Conservation (phyloP, 1,140 invertebrate genomes). For the Caenorhabditis briggsae region DNA sequence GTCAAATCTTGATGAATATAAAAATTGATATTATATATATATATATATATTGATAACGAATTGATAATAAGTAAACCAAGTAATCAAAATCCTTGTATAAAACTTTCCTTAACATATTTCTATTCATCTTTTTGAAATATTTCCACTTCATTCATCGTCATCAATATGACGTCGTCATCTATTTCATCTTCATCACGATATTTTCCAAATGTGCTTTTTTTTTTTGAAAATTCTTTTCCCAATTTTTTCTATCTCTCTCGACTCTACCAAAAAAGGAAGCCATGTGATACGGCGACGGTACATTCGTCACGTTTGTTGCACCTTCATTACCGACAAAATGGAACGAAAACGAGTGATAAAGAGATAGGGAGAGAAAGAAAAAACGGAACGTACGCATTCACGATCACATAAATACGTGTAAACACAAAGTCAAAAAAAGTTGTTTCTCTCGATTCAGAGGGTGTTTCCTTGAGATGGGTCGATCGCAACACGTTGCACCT, state of each 20-base stretch:
- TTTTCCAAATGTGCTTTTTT: background rate
- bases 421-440: background rate
- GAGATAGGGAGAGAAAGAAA: background rate
- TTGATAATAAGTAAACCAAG: too few relatives aligned
- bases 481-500: conserved; percentile 48
- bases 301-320: conserved; percentile 11
- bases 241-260: background rate
- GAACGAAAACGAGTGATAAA: background rate
- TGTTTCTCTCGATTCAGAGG: background rate
- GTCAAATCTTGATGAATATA: too few relatives aligned
- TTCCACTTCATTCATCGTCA: background rate
- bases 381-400: conserved; percentile 49
- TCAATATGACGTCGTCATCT: background rate
- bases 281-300: background rate
- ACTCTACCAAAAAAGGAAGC: background rate
- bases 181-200: background rate
- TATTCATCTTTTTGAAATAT: background rate
- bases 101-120: background rate
- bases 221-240: background rate
- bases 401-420: conserved; percentile 20
- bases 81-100: too few relatives aligned
- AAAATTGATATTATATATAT: too few relatives aligned
- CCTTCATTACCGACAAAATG: background rate
- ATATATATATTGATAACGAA: too few relatives aligned
- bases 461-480: conserved; percentile 28